Conservation (phyloP, 1,140 invertebrate genomes). For the Drosophila pachea region DNA sequence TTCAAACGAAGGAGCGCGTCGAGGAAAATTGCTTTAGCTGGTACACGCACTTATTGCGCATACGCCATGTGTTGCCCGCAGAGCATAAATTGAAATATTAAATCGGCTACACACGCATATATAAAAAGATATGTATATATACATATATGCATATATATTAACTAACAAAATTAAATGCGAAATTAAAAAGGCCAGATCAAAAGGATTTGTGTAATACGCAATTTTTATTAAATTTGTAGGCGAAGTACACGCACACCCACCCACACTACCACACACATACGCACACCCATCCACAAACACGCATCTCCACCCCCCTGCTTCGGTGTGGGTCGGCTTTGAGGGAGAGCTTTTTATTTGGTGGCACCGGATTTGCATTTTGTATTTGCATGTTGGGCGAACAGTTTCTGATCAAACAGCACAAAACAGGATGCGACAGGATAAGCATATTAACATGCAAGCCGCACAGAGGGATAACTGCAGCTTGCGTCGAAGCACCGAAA, state of each 20-base stretch:
- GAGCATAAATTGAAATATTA: slow-evolving; percentile 14
- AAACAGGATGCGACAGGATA: slow-evolving; percentile 42
- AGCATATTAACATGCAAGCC: slow-evolving; percentile 67
- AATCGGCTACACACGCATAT: not conserved
- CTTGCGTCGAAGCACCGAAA: slow-evolving; percentile 41
- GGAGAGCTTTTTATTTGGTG: slow-evolving; percentile 59
- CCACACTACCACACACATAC: not conserved
- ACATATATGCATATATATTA: not conserved
- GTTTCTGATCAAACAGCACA: slow-evolving; percentile 41
- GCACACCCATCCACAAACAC: not conserved
- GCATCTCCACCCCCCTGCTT: too few relatives aligned
- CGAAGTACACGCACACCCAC: not conserved
- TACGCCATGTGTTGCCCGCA: slow-evolving; percentile 61
- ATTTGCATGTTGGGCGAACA: slow-evolving; percentile 65
- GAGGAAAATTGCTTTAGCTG: slow-evolving; percentile 40
- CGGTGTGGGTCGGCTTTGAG: not conserved
- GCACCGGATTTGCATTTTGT: slow-evolving; percentile 69
- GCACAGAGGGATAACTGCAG: slow-evolving; percentile 68
- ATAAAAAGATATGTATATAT: not conserved
- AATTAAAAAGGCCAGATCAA: slow-evolving; percentile 74
- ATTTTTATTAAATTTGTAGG: slow-evolving; percentile 51
- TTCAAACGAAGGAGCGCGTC: slow-evolving; percentile 10
- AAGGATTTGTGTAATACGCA: slow-evolving; percentile 59
- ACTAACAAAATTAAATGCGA: slow-evolving; percentile 51
- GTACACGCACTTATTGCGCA: slow-evolving; percentile 52